These are phyloP conservation scores for Takifugu bimaculatus DNA, from an alignment of 2,113 vertebrate genomes.

Conservation along the genomic window DNA sequence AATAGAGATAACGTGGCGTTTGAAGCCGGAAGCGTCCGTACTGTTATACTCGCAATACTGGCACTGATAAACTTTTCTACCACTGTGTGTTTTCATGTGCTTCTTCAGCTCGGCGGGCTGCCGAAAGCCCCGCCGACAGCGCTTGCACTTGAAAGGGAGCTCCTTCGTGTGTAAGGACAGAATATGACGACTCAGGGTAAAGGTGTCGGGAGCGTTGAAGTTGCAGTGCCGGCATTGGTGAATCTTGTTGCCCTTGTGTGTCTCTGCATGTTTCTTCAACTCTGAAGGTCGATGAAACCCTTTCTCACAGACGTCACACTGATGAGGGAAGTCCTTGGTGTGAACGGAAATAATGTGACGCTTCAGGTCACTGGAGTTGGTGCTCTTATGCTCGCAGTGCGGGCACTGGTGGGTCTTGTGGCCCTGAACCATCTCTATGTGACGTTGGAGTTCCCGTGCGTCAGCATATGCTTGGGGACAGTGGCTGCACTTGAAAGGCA, in stretches of 20 bases:
- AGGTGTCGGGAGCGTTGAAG: conserved; percentile 96
- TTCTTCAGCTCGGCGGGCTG: conserved; percentile 96
- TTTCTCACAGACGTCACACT: conserved; percentile 97
- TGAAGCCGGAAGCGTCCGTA: conserved; percentile 97
- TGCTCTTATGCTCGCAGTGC: conserved; percentile 99
- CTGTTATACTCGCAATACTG: conserved; percentile 99
- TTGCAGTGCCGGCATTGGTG: conserved; percentile 99
- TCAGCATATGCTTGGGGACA: conserved; percentile 94
- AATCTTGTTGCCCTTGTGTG: conserved; percentile 94
- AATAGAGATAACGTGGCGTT: conserved; percentile 98
- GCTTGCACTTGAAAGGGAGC: conserved; percentile 97
- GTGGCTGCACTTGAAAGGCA: conserved; percentile 95
- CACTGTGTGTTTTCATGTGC: conserved; percentile 99
- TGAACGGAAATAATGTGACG: conserved; percentile 97
- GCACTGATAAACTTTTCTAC: conserved; percentile 97
- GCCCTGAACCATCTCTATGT: conserved; percentile 92
- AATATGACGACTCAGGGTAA: conserved; percentile 96
- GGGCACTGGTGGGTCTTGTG: conserved; percentile 98
- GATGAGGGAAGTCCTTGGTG: conserved; percentile 99
- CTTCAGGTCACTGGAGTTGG: conserved; percentile 98
- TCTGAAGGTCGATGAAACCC: conserved; percentile 97
- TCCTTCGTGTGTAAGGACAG: conserved; percentile 98
- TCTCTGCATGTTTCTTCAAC: conserved; percentile 96
- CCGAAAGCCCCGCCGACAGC: conserved; percentile 93
- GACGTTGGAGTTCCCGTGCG: conserved; percentile 89